Conservation (phyloP, 2,888 invertebrate species). For the Caenorhabditis angaria region DNA sequence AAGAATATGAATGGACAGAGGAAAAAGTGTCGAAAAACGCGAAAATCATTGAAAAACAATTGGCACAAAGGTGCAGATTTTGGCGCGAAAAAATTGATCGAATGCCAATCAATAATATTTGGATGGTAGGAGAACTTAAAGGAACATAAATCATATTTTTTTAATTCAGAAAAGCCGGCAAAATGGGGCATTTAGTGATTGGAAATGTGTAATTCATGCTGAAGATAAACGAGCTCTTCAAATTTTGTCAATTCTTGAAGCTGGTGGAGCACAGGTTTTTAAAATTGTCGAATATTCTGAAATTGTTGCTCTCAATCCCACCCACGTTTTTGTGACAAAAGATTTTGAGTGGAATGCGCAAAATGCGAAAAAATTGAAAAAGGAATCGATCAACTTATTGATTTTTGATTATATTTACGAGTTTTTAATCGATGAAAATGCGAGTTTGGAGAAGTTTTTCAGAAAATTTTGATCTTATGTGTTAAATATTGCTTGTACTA, state of each 20-base stretch:
- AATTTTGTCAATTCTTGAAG: conserved; percentile 21
- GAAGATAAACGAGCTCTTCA: conserved; percentile 12
- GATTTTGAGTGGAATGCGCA: conserved; percentile 29
- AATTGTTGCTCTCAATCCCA: conserved; percentile 9
- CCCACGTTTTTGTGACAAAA: conserved; percentile 16
- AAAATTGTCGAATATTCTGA: conserved; percentile 26
- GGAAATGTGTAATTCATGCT: conserved; percentile 23
- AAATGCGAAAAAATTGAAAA: not conserved
- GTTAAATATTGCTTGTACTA: not conserved
- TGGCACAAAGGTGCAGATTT: conserved; percentile 14
- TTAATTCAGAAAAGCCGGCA: conserved; percentile 19
- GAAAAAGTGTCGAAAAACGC: conserved; percentile 1
- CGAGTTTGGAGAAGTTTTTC: conserved; percentile 9
- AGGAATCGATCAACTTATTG: conserved; percentile 14
- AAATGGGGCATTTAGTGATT: conserved; percentile 40
- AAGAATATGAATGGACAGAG: conserved; percentile 22
- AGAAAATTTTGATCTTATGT: conserved; percentile 3
- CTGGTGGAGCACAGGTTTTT: conserved; percentile 24
- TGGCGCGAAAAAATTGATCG: conserved; percentile 21
- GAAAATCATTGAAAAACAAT: not conserved
- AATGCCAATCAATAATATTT: conserved; percentile 32
- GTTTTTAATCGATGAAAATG: conserved; percentile 19
- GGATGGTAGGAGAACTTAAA: not conserved
- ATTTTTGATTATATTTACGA: conserved; percentile 26
- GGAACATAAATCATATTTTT: no score